These are phyloP conservation scores for Leptothorax acervorum DNA, from an alignment of 2,888 invertebrate species.

Conservation along the genomic window DNA sequence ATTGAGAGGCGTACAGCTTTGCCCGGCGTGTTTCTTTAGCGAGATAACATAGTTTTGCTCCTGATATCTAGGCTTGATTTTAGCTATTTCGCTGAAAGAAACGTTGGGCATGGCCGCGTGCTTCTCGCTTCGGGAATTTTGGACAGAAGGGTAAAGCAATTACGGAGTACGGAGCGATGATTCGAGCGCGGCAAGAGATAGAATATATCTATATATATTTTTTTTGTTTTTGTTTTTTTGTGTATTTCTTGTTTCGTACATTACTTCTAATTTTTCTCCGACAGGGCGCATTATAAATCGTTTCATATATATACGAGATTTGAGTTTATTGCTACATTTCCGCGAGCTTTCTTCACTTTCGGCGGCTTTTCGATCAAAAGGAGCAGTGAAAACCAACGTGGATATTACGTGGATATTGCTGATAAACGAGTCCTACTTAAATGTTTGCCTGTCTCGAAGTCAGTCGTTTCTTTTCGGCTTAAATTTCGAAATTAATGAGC, in stretches of 20 bases:
- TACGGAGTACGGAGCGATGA: constrained; percentile 53
- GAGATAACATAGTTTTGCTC: not conserved
- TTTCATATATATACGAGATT: constrained; percentile 62
- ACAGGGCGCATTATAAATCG: constrained; percentile 64
- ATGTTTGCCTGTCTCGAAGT: constrained; percentile 32
- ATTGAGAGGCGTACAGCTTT: constrained; percentile 2
- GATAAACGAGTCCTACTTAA: constrained; percentile 1
- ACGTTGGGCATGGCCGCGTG: not conserved
- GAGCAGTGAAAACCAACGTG: constrained; percentile 1
- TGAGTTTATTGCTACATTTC: constrained; percentile 66
- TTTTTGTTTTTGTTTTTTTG: constrained; percentile 75
- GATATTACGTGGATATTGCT: constrained; percentile 6
- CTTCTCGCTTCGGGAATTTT: constrained; percentile 19
- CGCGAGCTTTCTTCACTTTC: constrained; percentile 58
- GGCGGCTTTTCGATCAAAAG: constrained; percentile 18
- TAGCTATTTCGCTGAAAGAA: not conserved
- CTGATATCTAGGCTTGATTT: not conserved
- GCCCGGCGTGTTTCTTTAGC: not conserved
- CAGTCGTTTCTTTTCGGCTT: constrained; percentile 33
- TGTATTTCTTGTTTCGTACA: constrained; percentile 73
- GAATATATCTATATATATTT: constrained; percentile 45
- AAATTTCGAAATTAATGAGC: constrained; percentile 25
- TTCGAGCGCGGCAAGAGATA: constrained; percentile 61
- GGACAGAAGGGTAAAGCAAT: constrained; percentile 48
- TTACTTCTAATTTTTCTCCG: constrained; percentile 70